phyloP scores from a whole-genome alignment of 2,888 invertebrate species.

The Cheilosia pagana region DNA sequence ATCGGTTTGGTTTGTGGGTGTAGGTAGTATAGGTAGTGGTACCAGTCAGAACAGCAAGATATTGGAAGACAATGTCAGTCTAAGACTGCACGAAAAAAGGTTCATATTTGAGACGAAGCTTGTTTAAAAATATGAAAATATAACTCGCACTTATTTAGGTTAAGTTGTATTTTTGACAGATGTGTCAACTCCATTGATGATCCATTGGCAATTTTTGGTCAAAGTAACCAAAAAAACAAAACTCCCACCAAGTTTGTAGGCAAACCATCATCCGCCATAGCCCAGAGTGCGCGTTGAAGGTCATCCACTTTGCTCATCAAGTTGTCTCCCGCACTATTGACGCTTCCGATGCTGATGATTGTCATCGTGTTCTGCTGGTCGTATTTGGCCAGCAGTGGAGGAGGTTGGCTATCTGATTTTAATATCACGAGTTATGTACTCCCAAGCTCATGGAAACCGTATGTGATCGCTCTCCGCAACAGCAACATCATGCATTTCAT shows the following conservation, averaged over 20 bases:
- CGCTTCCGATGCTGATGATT: constrained; percentile 28
- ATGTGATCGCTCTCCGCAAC: constrained; percentile 14
- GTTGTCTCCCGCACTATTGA: constrained; percentile 37
- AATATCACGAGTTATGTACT: constrained; percentile 25
- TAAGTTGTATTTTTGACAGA: too few relatives aligned
- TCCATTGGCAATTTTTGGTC: too few relatives aligned
- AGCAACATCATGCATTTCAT: constrained; percentile 12
- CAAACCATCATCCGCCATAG: constrained; percentile 34
- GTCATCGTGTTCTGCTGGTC: constrained; percentile 52
- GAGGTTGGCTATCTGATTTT: constrained; percentile 36
- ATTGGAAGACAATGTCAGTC: too few relatives aligned
- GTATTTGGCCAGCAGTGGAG: background rate
- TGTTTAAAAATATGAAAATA: too few relatives aligned
- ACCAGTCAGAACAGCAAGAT: background rate
- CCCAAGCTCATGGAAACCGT: background rate
- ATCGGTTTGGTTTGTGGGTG: background rate
- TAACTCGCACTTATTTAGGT: too few relatives aligned
- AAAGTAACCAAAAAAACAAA: background rate
- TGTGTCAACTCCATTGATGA: too few relatives aligned
- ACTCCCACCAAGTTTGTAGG: constrained; percentile 5
- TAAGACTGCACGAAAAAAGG: too few relatives aligned
- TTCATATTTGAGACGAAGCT: too few relatives aligned
- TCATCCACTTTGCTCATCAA: constrained; percentile 35
- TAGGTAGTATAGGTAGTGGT: background rate
- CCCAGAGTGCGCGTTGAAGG: constrained; percentile 38